Conservation (phyloP, 92 coral and sea anemone genomes). For the Virgularia gustaviana region DNA sequence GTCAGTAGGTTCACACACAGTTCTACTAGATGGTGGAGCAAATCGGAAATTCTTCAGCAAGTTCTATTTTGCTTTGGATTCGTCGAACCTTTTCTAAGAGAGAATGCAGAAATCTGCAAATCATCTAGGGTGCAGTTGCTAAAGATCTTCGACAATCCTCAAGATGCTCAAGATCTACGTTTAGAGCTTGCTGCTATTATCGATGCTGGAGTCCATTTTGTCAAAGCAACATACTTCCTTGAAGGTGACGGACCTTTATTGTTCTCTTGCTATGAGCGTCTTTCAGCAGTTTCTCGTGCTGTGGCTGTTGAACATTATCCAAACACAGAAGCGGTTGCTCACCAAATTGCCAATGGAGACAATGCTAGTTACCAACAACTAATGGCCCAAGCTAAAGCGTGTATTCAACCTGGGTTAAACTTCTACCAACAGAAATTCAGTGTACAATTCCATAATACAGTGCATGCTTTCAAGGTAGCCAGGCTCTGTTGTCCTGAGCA, state of each 20-base stretch:
- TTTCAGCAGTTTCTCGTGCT: conserved; percentile 47
- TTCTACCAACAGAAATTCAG: conserved; percentile 59
- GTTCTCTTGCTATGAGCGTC: conserved; percentile 50
- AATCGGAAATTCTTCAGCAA: too few species aligned
- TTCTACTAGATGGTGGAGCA: not conserved
- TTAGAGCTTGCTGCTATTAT: conserved; percentile 53
- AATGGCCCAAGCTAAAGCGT: conserved; percentile 55
- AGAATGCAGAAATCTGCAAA: too few species aligned
- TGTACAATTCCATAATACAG: conserved; percentile 52
- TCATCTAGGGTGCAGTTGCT: conserved; percentile 47
- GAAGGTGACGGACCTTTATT: conserved; percentile 55
- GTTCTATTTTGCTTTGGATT: too few species aligned
- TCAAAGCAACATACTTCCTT: conserved; percentile 60
- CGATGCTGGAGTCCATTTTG: conserved; percentile 63
- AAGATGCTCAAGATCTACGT: conserved; percentile 51
- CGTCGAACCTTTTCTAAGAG: too few species aligned
- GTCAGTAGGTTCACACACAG: conserved; percentile 4
- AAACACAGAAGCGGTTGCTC: conserved; percentile 54
- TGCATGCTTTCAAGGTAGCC: conserved; percentile 59
- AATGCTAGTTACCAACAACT: conserved; percentile 52
- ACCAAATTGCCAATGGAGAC: conserved; percentile 55
- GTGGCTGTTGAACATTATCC: conserved; percentile 62
- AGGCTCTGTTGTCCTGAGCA: conserved; percentile 57
- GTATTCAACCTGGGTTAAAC: conserved; percentile 55
- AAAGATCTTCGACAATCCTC: conserved; percentile 59